phyloP scores from a whole-genome alignment of 2,888 invertebrate species.

The Acheta domesticus region DNA sequence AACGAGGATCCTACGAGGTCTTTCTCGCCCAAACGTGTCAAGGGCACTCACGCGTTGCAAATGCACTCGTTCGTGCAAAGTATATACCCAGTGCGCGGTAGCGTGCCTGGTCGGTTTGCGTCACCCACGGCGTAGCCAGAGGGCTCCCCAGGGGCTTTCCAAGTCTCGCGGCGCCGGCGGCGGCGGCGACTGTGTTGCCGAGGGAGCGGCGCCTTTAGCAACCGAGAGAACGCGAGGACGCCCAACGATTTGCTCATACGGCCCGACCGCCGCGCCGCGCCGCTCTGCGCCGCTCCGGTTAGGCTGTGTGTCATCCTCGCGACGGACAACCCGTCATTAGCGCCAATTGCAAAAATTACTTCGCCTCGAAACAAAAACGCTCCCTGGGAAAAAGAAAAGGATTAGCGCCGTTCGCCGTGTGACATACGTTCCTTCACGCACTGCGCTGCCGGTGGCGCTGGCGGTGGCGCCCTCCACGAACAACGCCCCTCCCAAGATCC shows the following conservation, averaged over 20 bases:
- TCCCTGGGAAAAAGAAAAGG: not conserved
- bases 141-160: not conserved
- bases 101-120: not conserved
- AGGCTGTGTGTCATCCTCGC: not conserved
- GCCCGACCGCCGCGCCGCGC: too few species aligned
- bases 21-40: too few species aligned
- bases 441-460: not conserved
- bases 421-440: slow-evolving; percentile 11
- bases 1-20: too few species aligned
- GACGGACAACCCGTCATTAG: not conserved
- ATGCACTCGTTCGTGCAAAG: too few species aligned
- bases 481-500: too few species aligned
- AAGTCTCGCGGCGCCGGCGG: not conserved
- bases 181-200: not conserved
- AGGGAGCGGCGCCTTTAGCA: not conserved
- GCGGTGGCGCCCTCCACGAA: too few species aligned
- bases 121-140: not conserved
- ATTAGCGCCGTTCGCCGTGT: not conserved
- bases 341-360: slow-evolving; percentile 18
- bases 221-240: too few species aligned
- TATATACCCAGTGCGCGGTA: too few species aligned
- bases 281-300: not conserved
- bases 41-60: too few species aligned
- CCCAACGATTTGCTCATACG: too few species aligned
- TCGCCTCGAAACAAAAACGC: not conserved